Conservation (phyloP, 2,888 invertebrate species). For the Halictus ligatus region DNA sequence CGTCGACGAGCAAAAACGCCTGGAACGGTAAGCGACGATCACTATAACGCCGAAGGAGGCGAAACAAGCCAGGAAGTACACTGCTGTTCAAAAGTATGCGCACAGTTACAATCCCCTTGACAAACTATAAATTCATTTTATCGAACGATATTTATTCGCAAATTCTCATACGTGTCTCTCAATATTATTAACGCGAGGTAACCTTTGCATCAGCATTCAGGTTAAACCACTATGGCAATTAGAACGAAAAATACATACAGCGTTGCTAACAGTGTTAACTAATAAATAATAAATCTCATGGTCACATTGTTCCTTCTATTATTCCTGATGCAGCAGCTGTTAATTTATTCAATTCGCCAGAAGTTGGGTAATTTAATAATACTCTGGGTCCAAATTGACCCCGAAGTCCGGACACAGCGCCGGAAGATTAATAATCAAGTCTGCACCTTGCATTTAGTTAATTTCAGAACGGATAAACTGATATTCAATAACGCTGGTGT, state of each 20-base stretch:
- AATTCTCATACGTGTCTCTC: not conserved
- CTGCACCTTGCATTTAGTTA: too few species aligned
- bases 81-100: not conserved
- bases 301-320: not conserved
- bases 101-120: not conserved
- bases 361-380: not conserved
- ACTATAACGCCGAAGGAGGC: constrained; percentile 18
- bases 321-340: not conserved
- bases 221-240: not conserved
- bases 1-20: constrained; percentile 31
- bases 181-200: not conserved
- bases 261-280: not conserved
- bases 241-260: not conserved
- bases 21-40: constrained; percentile 7
- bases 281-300: too few species aligned
- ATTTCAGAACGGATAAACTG: too few species aligned
- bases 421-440: too few species aligned
- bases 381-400: too few species aligned
- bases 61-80: constrained; percentile 22
- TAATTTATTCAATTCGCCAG: too few species aligned
- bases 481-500: too few species aligned
- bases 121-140: not conserved
- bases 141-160: not conserved
- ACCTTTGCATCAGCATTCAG: not conserved
- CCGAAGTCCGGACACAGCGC: too few species aligned